These are phyloP conservation scores for Hylomyscus alleni DNA, from an alignment of 2,797 vertebrate species.

Conservation along the genomic window DNA sequence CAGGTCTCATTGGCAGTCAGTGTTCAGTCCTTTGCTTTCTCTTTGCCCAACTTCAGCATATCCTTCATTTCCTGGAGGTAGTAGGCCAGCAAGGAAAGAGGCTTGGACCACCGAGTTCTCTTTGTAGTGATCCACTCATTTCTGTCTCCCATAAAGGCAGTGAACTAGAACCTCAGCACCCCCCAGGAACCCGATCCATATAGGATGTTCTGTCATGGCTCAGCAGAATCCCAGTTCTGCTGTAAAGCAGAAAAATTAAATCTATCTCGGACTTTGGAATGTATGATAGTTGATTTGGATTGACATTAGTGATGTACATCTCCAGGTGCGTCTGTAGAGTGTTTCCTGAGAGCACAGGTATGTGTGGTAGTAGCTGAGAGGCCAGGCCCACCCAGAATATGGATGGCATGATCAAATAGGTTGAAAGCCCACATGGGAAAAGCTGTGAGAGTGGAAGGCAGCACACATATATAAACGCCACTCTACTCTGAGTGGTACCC, in stretches of 20 bases:
- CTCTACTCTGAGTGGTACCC: background rate
- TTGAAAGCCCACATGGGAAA: background rate
- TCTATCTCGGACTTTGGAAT: background rate
- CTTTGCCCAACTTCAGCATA: background rate
- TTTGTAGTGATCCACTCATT: background rate
- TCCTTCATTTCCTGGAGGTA: background rate
- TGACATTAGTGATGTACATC: background rate
- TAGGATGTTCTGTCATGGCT: background rate
- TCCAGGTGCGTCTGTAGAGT: background rate
- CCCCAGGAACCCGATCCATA: background rate
- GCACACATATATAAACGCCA: too few species aligned
- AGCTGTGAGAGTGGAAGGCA: background rate
- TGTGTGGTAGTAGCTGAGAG: background rate
- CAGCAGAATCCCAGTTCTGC: background rate
- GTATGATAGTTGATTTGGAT: background rate
- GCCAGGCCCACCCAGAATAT: background rate
- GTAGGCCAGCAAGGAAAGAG: background rate
- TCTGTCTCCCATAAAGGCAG: background rate
- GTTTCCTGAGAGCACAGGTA: background rate
- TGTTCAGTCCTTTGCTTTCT: background rate
- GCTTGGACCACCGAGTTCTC: background rate
- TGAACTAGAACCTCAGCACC: background rate
- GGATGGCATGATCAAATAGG: background rate
- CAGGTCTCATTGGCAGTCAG: background rate
- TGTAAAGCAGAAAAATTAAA: background rate